Conservation (phyloP, 2,113 vertebrate genomes). For the Eclectus roratus region DNA sequence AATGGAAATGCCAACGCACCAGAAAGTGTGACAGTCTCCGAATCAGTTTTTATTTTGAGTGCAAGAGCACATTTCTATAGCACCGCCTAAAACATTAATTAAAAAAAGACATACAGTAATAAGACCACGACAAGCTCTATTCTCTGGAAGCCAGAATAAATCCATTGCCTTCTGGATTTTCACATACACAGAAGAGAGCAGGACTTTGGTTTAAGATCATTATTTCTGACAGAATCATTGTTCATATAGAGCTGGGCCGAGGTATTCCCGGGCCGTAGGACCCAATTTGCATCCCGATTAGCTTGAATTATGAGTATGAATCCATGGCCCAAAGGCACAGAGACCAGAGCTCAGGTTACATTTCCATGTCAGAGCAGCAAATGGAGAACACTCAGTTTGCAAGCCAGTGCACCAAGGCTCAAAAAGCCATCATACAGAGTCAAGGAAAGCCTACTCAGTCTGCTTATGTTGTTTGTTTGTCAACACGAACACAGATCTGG, state of each 20-base stretch:
- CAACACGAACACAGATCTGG: not conserved
- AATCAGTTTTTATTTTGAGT: not conserved
- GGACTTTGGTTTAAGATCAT: not conserved
- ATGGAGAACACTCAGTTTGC: not conserved
- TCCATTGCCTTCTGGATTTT: not conserved
- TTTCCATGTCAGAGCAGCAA: not conserved
- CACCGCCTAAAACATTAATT: not conserved
- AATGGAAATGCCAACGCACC: not conserved
- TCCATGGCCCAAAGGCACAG: not conserved
- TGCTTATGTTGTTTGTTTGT: not conserved
- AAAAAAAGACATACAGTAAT: not conserved
- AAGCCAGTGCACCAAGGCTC: not conserved
- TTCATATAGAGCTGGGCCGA: not conserved
- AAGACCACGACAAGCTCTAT: not conserved
- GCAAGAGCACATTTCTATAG: not conserved
- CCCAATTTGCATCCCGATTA: not conserved
- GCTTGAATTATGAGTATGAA: not conserved
- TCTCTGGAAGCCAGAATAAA: not conserved
- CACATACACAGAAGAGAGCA: not conserved
- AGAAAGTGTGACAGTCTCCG: not conserved
- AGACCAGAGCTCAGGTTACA: not conserved
- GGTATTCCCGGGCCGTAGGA: not conserved
- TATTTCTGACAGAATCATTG: slow-evolving; percentile 11
- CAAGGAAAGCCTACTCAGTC: not conserved
- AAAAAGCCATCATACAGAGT: not conserved